Conservation (phyloP, 2,888 invertebrate genomes). For the Drosophila tanythrix region DNA sequence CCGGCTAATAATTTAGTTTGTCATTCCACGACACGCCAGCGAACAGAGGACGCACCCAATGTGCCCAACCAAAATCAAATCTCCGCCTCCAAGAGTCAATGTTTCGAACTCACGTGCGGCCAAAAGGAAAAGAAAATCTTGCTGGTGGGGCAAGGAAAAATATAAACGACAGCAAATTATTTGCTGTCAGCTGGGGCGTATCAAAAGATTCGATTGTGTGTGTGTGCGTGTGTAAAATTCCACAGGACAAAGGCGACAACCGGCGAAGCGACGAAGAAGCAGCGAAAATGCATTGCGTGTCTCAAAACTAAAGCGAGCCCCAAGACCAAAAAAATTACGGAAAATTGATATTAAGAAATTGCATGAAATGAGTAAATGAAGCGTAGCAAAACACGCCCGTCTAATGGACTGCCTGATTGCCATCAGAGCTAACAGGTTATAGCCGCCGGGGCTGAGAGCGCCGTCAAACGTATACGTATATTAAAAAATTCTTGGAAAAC, state of each 20-base stretch:
- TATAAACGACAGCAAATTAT: conserved; percentile 67
- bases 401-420: conserved; percentile 77
- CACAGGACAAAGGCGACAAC: conserved; percentile 47
- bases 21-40: conserved; percentile 43
- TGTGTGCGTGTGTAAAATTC: conserved; percentile 53
- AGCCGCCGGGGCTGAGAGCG: neutral
- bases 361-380: conserved; percentile 78
- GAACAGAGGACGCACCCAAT: conserved; percentile 35
- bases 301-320: conserved; percentile 44
- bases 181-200: conserved; percentile 54
- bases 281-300: conserved; percentile 67
- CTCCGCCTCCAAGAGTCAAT: conserved; percentile 21
- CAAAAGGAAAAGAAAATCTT: conserved; percentile 45
- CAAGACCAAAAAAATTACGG: conserved; percentile 49
- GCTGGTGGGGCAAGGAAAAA: conserved; percentile 25
- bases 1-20: conserved; percentile 40
- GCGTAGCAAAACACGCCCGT: conserved; percentile 72
- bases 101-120: conserved; percentile 44
- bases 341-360: conserved; percentile 78
- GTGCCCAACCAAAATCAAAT: neutral
- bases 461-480: conserved; percentile 58
- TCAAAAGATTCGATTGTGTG: conserved; percentile 9
- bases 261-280: conserved; percentile 8
- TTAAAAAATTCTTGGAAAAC: conserved; percentile 77
- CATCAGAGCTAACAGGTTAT: conserved; percentile 16